phyloP scores from a whole-genome alignment of 2,797 vertebrate species.

The Pampus argenteus region DNA sequence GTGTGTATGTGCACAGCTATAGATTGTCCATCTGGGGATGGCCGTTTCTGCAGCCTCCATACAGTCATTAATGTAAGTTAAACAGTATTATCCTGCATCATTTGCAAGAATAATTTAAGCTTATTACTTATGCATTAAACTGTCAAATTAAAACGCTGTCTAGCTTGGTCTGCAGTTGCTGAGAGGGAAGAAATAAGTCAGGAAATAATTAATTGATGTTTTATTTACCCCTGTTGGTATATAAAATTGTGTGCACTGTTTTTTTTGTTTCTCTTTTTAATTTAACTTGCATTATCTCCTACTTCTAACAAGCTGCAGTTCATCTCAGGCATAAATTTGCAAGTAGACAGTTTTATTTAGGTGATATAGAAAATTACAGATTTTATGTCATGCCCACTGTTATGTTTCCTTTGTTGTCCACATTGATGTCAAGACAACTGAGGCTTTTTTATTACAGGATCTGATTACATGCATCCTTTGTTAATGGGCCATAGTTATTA shows the following conservation, averaged over 20 bases:
- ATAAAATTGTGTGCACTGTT: background rate
- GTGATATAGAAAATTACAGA: constrained; percentile 3
- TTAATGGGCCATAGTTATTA: background rate
- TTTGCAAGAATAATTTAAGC: constrained; percentile 7
- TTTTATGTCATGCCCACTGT: constrained; percentile 3
- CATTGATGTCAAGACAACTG: constrained; percentile 3
- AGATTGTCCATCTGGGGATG: constrained; percentile 9
- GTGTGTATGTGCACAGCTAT: background rate
- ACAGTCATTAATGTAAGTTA: constrained; percentile 3
- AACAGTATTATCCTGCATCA: background rate
- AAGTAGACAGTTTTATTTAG: constrained; percentile 18
- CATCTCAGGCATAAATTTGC: background rate
- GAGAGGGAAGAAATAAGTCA: background rate
- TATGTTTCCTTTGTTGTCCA: constrained; percentile 13
- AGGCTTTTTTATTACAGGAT: constrained; percentile 11
- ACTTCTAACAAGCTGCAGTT: background rate
- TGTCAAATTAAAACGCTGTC: constrained; percentile 19
- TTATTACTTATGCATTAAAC: background rate
- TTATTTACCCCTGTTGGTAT: constrained; percentile 26
- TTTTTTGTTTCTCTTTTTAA: background rate
- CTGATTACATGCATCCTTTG: constrained; percentile 3
- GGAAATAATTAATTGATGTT: constrained; percentile 15
- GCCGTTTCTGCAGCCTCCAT: background rate
- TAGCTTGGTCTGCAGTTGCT: background rate
- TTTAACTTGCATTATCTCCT: background rate